These are phyloP conservation scores for Drosophila paulistorum DNA, from an alignment of 1,140 invertebrate species.

Conservation along the genomic window DNA sequence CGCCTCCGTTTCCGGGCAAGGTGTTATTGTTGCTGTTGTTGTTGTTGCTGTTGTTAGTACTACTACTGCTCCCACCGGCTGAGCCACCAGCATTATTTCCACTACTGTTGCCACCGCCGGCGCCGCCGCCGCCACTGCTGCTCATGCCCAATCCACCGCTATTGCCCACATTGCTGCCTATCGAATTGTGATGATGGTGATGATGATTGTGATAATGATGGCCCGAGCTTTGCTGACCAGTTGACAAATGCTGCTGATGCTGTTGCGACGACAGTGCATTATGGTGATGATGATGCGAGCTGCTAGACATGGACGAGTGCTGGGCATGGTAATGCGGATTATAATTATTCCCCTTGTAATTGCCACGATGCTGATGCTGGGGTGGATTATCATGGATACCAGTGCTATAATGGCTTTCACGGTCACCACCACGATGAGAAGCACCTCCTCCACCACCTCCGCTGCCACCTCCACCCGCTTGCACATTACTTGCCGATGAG, in stretches of 20 bases:
- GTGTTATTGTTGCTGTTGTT: not conserved
- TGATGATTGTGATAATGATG: slow-evolving; percentile 59
- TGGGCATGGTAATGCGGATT: slow-evolving; percentile 79
- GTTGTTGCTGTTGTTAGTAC: slow-evolving; percentile 7
- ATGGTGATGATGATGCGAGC: slow-evolving; percentile 66
- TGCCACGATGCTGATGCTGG: slow-evolving; percentile 72
- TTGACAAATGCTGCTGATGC: slow-evolving; percentile 51
- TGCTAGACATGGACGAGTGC: slow-evolving; percentile 56
- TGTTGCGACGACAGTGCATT: slow-evolving; percentile 52
- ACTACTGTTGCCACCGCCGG: slow-evolving; percentile 36
- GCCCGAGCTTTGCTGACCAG: slow-evolving; percentile 56
- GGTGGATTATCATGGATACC: slow-evolving; percentile 52
- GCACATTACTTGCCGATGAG: slow-evolving; percentile 56
- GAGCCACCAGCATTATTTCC: not conserved
- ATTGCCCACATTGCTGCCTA: slow-evolving; percentile 71
- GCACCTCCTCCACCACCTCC: slow-evolving; percentile 27
- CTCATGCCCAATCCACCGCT: slow-evolving; percentile 58
- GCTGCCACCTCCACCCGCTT: slow-evolving; percentile 30
- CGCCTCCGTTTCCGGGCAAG: slow-evolving; percentile 54
- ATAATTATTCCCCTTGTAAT: slow-evolving; percentile 80
- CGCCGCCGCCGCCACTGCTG: slow-evolving; percentile 37
- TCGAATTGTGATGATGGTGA: slow-evolving; percentile 68
- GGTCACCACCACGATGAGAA: slow-evolving; percentile 57
- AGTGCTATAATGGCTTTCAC: slow-evolving; percentile 53
- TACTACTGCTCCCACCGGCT: not conserved